Conservation (phyloP, 92 coral and sea anemone genomes). For the Bergia puertoricense region DNA sequence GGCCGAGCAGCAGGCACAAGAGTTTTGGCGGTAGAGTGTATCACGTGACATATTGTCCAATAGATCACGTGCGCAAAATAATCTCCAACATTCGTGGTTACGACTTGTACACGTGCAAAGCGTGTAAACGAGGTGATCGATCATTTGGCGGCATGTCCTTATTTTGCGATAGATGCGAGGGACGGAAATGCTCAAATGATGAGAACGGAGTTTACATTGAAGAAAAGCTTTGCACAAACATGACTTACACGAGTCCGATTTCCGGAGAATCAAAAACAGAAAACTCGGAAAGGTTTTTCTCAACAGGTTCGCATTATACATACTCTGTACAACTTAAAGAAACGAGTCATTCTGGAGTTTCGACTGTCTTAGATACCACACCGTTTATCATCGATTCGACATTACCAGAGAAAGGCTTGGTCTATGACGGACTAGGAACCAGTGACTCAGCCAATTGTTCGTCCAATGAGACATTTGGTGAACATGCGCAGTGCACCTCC, state of each 20-base stretch:
- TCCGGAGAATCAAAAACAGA: background rate
- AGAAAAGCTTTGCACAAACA: conserved; percentile 48
- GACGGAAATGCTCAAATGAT: conserved; percentile 23
- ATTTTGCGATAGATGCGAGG: conserved; percentile 44
- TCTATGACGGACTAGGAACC: conserved; percentile 80
- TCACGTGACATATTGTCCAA: conserved; percentile 59
- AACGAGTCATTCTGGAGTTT: conserved; percentile 56
- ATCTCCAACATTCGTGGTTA: conserved; percentile 26
- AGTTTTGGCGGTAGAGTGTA: conserved; percentile 65
- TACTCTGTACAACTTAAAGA: conserved; percentile 55
- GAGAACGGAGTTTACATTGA: conserved; percentile 7
- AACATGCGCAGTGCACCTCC: conserved; percentile 88
- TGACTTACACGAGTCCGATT: conserved; percentile 43
- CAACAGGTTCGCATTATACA: conserved; percentile 48
- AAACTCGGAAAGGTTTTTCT: conserved; percentile 17
- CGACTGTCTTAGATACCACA: conserved; percentile 46
- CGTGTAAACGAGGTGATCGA: conserved; percentile 60
- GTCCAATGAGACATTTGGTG: conserved; percentile 80
- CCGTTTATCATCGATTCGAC: conserved; percentile 62
- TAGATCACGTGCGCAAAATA: conserved; percentile 59
- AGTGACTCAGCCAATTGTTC: conserved; percentile 82
- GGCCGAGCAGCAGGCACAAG: conserved; percentile 51
- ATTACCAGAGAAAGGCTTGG: conserved; percentile 73
- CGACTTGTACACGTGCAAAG: conserved; percentile 34
- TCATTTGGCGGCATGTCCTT: conserved; percentile 61